Conservation (phyloP, 2,888 invertebrate genomes). For the Zeuzera pyrina region DNA sequence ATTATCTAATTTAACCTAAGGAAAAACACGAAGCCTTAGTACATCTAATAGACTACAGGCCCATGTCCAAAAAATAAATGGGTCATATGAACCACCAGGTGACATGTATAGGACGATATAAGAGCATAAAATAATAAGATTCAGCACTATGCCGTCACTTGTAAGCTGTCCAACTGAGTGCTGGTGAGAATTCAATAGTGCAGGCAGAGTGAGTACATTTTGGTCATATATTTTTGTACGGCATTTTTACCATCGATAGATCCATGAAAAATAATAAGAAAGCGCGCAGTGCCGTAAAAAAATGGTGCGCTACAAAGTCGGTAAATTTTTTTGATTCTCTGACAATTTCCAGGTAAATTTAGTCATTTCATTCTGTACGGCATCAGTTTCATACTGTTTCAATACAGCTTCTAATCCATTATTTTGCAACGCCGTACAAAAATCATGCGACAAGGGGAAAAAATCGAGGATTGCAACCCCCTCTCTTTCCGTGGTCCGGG, state of each 20-base stretch:
- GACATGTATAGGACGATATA: conserved; percentile 3
- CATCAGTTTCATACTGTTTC: conserved; percentile 8
- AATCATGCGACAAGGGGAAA: conserved; percentile 7
- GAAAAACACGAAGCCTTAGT: conserved; percentile 32
- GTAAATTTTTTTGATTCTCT: too few species aligned
- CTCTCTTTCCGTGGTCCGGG: background rate
- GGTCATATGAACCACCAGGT: conserved; percentile 4
- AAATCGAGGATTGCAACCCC: background rate
- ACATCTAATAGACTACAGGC: conserved; percentile 15
- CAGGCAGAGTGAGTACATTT: conserved; percentile 10
- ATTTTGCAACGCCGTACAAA: conserved; percentile 12
- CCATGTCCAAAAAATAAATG: conserved; percentile 2
- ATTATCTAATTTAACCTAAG: too few species aligned
- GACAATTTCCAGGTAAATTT: too few species aligned
- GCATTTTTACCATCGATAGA: conserved; percentile 3
- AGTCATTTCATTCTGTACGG: conserved; percentile 9
- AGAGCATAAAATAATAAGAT: conserved; percentile 12
- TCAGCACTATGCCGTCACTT: conserved; percentile 13
- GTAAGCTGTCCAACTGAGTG: conserved; percentile 12
- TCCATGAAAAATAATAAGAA: too few species aligned
- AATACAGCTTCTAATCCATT: conserved; percentile 9
- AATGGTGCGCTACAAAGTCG: too few species aligned
- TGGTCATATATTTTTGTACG: conserved; percentile 4
- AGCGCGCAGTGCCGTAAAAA: too few species aligned
- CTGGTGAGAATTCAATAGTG: conserved; percentile 9